Percentiles rank a stretch among this genome's conserved stretches.
phyloP scores from a whole-genome alignment of 1,140 invertebrate species.

The Conus betulinus region DNA sequence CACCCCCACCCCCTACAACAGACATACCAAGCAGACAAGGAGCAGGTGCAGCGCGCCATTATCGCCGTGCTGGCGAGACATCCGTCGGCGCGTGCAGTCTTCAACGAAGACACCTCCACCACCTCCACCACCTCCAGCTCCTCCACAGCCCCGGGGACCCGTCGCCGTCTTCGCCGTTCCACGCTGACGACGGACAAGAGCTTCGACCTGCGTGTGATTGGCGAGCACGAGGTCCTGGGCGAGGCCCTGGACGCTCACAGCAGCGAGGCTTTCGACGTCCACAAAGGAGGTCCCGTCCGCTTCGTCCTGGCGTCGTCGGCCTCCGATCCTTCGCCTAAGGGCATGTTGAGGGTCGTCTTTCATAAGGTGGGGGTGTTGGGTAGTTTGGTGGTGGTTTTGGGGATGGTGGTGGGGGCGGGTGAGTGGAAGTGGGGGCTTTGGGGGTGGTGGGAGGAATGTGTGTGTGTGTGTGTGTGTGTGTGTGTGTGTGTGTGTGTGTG shows the following conservation, averaged over 20 bases:
- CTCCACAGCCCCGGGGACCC: neutral
- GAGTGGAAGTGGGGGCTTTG: neutral
- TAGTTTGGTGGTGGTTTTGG: neutral
- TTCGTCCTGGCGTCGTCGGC: conserved; percentile 19
- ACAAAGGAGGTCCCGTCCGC: conserved; percentile 30
- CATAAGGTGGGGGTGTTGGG: conserved; percentile 29
- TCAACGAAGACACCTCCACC: conserved; percentile 23
- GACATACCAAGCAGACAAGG: conserved; percentile 9
- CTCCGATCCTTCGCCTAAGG: neutral
- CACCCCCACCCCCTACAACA: neutral
- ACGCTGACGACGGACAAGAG: neutral
- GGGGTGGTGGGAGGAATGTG: neutral
- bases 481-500: neutral
- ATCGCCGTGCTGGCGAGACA: neutral
- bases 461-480: too few relatives aligned
- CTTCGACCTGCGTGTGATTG: conserved; percentile 32
- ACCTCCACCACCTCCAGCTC: neutral
- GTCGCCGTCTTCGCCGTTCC: neutral
- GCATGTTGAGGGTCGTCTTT: conserved; percentile 34
- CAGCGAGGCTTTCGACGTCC: conserved; percentile 37
- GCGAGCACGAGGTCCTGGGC: neutral
- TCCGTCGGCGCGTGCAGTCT: conserved; percentile 9
- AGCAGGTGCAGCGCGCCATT: conserved; percentile 1
- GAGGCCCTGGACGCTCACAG: conserved; percentile 20
- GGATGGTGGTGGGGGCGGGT: neutral